Percentiles rank a stretch among this genome's conserved stretches.
These are phyloP conservation scores for Diogma glabrata DNA, from an alignment of 2,888 invertebrate genomes.

Conservation along the genomic window DNA sequence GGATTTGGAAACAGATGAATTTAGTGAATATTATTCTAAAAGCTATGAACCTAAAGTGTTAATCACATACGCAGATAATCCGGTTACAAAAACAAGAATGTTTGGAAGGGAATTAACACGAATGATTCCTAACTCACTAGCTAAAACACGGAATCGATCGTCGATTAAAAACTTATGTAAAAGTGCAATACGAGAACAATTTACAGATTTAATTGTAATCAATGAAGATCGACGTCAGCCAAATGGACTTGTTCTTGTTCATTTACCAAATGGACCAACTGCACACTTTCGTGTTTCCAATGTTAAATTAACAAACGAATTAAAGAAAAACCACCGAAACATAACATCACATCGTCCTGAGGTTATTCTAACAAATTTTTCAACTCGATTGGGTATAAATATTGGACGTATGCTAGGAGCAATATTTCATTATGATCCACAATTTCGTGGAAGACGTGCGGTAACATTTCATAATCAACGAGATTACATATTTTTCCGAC, in stretches of 20 bases:
- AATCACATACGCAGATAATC: constrained; percentile 92
- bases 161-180: constrained; percentile 88
- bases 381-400: constrained; percentile 82
- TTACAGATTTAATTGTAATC: constrained; percentile 81
- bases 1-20: constrained; percentile 74
- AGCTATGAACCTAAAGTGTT: constrained; percentile 86
- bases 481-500: constrained; percentile 97
- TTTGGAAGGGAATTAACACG: constrained; percentile 86
- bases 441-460: constrained; percentile 84
- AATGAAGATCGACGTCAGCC: constrained; percentile 91
- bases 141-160: constrained; percentile 75
- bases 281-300: constrained; percentile 91
- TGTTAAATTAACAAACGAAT: constrained; percentile 78
- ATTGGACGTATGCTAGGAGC: constrained; percentile 89
- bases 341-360: constrained; percentile 86
- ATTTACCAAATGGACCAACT: constrained; percentile 94
- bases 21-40: constrained; percentile 73
- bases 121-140: constrained; percentile 84
- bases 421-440: constrained; percentile 89
- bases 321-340: constrained; percentile 66
- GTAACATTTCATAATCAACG: constrained; percentile 99
- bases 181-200: constrained; percentile 65
- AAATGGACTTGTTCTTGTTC: constrained; percentile 83
- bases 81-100: constrained; percentile 75
- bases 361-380: constrained; percentile 91